Evolutionary conservation across 2,888 invertebrate genomes (phyloP), one percentile per base, ranked within the genome.

Genomic region (Megalurothrips usitatus): DNA sequence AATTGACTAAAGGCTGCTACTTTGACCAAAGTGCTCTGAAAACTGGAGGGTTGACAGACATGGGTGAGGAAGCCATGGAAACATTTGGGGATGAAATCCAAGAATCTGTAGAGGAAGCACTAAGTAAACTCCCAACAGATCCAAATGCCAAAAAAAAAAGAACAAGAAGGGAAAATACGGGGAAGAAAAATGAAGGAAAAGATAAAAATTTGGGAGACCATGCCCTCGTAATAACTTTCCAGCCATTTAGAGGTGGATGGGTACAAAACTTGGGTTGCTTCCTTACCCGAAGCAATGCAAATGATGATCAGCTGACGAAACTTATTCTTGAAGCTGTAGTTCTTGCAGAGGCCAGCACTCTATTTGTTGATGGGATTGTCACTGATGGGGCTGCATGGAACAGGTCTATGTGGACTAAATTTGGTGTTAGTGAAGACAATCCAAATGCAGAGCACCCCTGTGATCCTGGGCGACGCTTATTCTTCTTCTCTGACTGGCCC

Each of bases 361-460:
- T 80, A 49, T 43, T 26, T 63, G 79, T 82, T 12, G 82, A 82
- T 63, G 80, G 34, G 26, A 80, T 82, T 12, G 63, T 80, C 10
- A 63, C 81, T 17, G 80, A 82, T 68, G 80, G 80, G 48, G 80
- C 78, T 10, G 8, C 23, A 11, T 82, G 81, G 82, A 81, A 82
- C 68, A 14, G 82, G 14, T 34, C 58, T 28, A 81, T 81, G 82
- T 82, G 79, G 81, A 81, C 47, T 34, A 80, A 26, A 49, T 81
- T 82, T 63, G 79, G 81, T 26, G 49, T 81, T n/a, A 81, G 34
- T 34, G 75, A 23, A 14, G 23, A 75, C 0, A 34, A 78, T 34
- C 68, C 48, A 11, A n/a, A 28, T 43, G 75, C 78, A 28, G 47
- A 43, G 28, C 81, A 81, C 78, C 48, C 78, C 47, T 63, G 49